Percentiles rank a stretch among this genome's conserved stretches.
These are phyloP conservation scores for Zosterops pallidus DNA, from an alignment of 2,113 vertebrate species.

Conservation along the genomic window DNA sequence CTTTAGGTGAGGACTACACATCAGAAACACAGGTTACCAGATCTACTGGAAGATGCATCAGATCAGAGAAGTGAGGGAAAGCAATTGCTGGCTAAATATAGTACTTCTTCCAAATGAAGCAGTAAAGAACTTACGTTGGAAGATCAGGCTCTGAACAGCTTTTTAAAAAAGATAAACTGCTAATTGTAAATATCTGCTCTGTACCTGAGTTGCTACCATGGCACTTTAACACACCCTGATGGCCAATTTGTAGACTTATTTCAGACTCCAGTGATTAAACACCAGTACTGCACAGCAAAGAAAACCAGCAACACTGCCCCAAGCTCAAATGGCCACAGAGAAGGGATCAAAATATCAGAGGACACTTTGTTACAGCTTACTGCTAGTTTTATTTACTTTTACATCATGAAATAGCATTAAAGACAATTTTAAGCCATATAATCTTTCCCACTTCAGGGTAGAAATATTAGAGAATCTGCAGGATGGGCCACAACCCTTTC, in stretches of 20 bases:
- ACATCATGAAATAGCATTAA: not conserved
- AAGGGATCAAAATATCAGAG: not conserved
- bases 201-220: not conserved
- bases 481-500: not conserved
- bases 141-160: not conserved
- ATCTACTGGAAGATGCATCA: not conserved
- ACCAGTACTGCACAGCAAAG: not conserved
- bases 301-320: not conserved
- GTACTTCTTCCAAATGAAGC: not conserved
- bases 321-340: not conserved
- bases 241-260: not conserved
- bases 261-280: not conserved
- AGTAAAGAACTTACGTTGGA: not conserved
- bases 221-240: not conserved
- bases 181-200: not conserved
- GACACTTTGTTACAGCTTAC: not conserved
- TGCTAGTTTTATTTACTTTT: not conserved
- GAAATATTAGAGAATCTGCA: not conserved
- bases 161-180: not conserved
- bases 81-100: not conserved
- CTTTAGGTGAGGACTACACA: not conserved
- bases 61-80: not conserved
- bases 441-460: not conserved
- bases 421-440: not conserved
- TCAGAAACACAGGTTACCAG: not conserved